A percentile compares a stretch with the other conserved stretches of the same genome.
phyloP scores from a whole-genome alignment of 2,888 invertebrate species.

The Pimpla rufipes region DNA sequence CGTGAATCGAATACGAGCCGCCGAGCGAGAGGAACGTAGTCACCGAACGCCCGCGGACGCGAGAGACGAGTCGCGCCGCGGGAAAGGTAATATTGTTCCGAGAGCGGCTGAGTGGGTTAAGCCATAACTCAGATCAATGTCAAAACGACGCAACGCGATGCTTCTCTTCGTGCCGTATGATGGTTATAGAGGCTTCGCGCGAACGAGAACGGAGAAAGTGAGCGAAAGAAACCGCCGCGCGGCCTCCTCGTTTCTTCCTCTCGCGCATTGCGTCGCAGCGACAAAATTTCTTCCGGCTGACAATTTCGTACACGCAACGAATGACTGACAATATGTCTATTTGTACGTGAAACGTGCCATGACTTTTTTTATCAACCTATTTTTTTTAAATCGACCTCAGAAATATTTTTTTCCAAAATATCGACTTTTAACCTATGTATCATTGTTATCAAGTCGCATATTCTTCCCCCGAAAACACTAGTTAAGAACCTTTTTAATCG shows the following conservation, averaged over 20 bases:
- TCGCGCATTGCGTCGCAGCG: background rate
- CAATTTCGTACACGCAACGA: background rate
- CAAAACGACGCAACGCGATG: constrained; percentile 67
- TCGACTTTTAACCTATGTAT: too few relatives aligned
- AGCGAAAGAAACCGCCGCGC: constrained; percentile 59
- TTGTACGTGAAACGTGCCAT: background rate
- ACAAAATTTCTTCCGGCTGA: constrained; percentile 7
- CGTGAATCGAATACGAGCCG: constrained; percentile 56
- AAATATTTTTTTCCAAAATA: too few relatives aligned
- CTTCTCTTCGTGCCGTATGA: constrained; percentile 24
- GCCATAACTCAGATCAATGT: constrained; percentile 75
- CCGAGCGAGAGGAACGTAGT: background rate
- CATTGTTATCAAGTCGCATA: too few relatives aligned
- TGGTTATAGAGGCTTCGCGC: constrained; percentile 15
- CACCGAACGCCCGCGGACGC: constrained; percentile 14
- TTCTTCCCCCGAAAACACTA: too few relatives aligned
- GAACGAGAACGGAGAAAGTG: constrained; percentile 61
- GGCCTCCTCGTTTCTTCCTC: constrained; percentile 31
- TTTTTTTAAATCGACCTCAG: too few relatives aligned
- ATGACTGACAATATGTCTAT: background rate
- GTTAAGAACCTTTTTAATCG: too few relatives aligned
- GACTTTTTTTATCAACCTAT: background rate
- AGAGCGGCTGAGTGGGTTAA: constrained; percentile 71
- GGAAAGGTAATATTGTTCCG: constrained; percentile 54
- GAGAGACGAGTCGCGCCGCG: constrained; percentile 38